phyloP scores from a whole-genome alignment of 2,797 vertebrate genomes.

The Hybognathus amarus region DNA sequence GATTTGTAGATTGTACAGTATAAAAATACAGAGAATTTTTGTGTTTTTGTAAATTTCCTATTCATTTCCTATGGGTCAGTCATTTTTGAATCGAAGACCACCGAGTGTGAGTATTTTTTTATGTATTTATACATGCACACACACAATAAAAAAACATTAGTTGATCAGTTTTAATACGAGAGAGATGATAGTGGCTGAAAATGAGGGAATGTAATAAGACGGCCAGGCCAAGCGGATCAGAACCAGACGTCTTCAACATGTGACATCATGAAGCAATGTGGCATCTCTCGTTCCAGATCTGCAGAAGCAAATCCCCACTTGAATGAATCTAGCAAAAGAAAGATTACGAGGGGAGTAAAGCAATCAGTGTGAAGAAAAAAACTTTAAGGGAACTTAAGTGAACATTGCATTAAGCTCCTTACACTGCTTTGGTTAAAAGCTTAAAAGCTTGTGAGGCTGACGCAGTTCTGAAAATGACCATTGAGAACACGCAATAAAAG shows the following conservation, averaged over 20 bases:
- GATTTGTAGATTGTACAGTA: no score
- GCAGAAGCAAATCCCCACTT: conserved; percentile 18
- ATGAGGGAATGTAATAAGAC: conserved; percentile 26
- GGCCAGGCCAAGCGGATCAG: conserved; percentile 26
- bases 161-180: not conserved
- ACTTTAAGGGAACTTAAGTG: conserved; percentile 33
- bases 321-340: conserved; percentile 22
- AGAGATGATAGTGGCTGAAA: conserved; percentile 1
- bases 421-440: conserved; percentile 33
- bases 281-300: conserved; percentile 30
- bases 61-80: no score
- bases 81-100: no score
- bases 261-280: conserved; percentile 27
- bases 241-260: conserved; percentile 23
- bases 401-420: conserved; percentile 35
- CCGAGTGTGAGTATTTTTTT: no score
- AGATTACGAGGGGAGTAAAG: conserved; percentile 26
- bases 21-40: no score
- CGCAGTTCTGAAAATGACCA: not conserved
- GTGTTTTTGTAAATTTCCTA: no score
- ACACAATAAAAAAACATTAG: no score
- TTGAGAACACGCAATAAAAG: not conserved
- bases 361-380: conserved; percentile 35
- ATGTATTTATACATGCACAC: no score
- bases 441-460: conserved; percentile 10